phyloP scores from a whole-genome alignment of 2,113 vertebrate genomes.

The Jacana jacana region DNA sequence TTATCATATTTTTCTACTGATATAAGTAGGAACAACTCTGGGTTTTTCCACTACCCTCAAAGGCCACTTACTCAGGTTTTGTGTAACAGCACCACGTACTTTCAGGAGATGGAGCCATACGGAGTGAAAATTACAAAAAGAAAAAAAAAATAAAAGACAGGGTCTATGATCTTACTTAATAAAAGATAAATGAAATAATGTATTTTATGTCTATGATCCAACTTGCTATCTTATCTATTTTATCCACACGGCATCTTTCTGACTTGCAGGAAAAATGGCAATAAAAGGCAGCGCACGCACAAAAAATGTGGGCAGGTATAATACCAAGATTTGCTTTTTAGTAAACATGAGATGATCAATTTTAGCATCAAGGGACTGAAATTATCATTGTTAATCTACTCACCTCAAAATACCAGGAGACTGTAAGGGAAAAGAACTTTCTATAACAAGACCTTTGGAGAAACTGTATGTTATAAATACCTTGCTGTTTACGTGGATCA shows the following conservation, averaged over 20 bases:
- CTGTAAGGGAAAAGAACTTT: neutral
- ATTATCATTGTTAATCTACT: neutral
- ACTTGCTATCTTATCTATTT: neutral
- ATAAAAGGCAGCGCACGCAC: neutral
- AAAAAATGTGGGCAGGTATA: neutral
- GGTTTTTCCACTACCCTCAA: neutral
- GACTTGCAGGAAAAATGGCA: neutral
- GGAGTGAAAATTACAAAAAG: neutral
- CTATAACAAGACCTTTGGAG: neutral
- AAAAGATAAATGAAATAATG: neutral
- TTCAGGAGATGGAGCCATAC: neutral
- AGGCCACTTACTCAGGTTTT: neutral
- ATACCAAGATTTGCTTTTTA: neutral
- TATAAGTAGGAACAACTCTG: neutral
- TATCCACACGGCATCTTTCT: neutral
- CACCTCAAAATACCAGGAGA: neutral
- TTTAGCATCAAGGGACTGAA: neutral
- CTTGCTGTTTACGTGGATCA: slow-evolving; percentile 93
- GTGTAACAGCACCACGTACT: neutral
- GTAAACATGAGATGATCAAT: neutral
- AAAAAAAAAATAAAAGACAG: neutral
- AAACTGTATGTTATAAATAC: slow-evolving; percentile 57
- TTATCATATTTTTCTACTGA: neutral
- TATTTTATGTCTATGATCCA: neutral
- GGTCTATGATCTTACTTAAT: neutral